Percentiles rank a stretch among this genome's conserved stretches.
Evolutionary conservation across 92 coral and sea anemone genomes (phyloP).

Genomic region (Umimayanthus chanpuru): DNA sequence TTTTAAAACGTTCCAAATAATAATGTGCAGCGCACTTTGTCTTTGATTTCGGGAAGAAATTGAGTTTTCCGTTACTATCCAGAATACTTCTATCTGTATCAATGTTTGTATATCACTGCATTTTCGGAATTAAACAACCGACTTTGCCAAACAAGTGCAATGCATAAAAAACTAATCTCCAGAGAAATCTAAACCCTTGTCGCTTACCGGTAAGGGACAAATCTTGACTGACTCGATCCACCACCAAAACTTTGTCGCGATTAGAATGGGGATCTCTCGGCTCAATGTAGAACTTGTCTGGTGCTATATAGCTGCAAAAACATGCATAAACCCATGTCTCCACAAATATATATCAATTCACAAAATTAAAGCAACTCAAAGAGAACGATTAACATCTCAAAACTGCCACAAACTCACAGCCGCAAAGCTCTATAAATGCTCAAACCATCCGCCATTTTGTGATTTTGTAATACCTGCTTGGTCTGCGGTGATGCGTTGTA

Average conservation of each 20-base stretch:
- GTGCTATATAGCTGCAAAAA: conserved; percentile 79
- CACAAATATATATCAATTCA: not conserved
- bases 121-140: not conserved
- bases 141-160: not conserved
- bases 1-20: not conserved
- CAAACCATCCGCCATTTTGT: conserved; percentile 83
- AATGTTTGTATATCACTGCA: not conserved
- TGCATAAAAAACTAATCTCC: not conserved
- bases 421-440: conserved; percentile 76
- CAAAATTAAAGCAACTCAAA: not conserved
- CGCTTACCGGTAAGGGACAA: conserved; percentile 79
- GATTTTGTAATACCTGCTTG: conserved; percentile 19
- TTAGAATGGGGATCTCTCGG: conserved; percentile 86
- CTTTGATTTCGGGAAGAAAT: not conserved
- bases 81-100: not conserved
- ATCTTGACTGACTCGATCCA: conserved; percentile 96
- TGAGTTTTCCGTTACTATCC: not conserved
- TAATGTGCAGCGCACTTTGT: not conserved
- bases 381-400: not conserved
- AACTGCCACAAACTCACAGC: conserved; percentile 69
- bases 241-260: conserved; percentile 86
- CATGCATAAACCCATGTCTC: not conserved
- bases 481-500: conserved; percentile 33
- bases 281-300: conserved; percentile 93
- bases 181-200: not conserved